phyloP scores from a whole-genome alignment of 2,113 vertebrate species.

The Ondatra zibethicus region DNA sequence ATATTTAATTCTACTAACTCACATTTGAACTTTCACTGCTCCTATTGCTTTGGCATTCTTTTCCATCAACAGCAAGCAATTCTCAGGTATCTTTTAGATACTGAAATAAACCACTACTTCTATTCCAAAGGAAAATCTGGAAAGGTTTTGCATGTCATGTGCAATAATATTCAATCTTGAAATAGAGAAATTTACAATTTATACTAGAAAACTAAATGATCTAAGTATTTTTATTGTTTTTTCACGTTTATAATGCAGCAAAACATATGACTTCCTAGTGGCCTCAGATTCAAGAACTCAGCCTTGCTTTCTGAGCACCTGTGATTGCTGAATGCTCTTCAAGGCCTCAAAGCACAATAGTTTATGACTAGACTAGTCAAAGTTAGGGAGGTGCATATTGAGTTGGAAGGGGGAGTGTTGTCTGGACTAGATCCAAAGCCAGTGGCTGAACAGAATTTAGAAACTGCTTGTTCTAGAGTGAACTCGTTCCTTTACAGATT shows the following conservation, averaged over 20 bases:
- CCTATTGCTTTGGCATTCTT: not conserved
- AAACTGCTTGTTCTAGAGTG: conserved; percentile 31
- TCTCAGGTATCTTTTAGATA: not conserved
- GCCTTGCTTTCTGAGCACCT: conserved; percentile 1
- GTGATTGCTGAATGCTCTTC: conserved; percentile 8
- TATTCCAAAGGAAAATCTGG: not conserved
- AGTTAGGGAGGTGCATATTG: not conserved
- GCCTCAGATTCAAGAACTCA: conserved; percentile 14
- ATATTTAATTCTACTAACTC: conserved; percentile 9
- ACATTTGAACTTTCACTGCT: conserved; percentile 27
- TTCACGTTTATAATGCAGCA: not conserved
- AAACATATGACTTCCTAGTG: conserved; percentile 24
- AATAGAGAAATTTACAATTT: not conserved
- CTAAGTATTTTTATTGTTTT: not conserved
- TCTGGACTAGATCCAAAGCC: not conserved
- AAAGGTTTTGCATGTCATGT: not conserved
- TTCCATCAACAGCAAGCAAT: not conserved
- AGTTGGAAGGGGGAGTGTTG: not conserved
- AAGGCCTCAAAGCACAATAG: not conserved
- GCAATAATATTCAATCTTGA: not conserved
- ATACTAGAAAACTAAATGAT: conserved; percentile 22
- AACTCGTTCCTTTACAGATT: conserved; percentile 51
- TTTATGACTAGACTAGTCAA: conserved; percentile 29
- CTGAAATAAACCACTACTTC: not conserved
- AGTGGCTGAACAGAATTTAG: not conserved